Conservation (phyloP, 23 tunicate genomes). For the Botrylloides violaceus region DNA sequence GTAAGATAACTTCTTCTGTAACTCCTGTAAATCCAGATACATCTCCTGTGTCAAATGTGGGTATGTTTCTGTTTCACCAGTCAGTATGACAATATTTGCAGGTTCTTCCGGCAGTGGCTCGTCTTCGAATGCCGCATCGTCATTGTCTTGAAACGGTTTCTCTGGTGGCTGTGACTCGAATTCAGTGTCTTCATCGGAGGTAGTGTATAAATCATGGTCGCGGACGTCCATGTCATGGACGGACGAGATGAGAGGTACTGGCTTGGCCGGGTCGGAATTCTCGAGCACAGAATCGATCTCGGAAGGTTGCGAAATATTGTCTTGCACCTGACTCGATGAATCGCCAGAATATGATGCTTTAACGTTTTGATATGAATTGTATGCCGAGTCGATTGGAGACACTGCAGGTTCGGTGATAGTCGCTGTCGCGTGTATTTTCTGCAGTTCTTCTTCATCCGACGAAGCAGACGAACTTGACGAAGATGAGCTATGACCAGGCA, state of each 20-base stretch:
- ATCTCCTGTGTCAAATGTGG: slow-evolving; percentile 40
- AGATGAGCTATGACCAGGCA: not conserved
- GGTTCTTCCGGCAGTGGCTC: slow-evolving; percentile 1
- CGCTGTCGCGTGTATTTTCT: not conserved
- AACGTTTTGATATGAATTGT: not conserved
- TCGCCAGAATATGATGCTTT: not conserved
- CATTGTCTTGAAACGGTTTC: not conserved
- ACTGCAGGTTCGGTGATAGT: not conserved
- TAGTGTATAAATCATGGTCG: not conserved
- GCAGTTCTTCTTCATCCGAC: not conserved
- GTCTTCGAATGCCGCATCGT: slow-evolving; percentile 1
- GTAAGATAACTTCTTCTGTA: slow-evolving; percentile 34
- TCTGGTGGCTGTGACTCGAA: not conserved
- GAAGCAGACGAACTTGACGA: not conserved
- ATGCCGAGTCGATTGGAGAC: not conserved
- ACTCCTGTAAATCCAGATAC: slow-evolving; percentile 38
- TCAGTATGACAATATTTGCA: not conserved
- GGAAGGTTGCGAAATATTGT: not conserved
- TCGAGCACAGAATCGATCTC: not conserved
- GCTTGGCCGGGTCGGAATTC: not conserved
- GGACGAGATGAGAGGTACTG: not conserved
- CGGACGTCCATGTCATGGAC: not conserved
- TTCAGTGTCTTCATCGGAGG: not conserved
- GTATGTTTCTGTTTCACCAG: slow-evolving; percentile 14
- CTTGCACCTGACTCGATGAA: not conserved